Evolutionary conservation across 1,140 invertebrate species (phyloP).

Genomic region (Drosophila willistoni): DNA sequence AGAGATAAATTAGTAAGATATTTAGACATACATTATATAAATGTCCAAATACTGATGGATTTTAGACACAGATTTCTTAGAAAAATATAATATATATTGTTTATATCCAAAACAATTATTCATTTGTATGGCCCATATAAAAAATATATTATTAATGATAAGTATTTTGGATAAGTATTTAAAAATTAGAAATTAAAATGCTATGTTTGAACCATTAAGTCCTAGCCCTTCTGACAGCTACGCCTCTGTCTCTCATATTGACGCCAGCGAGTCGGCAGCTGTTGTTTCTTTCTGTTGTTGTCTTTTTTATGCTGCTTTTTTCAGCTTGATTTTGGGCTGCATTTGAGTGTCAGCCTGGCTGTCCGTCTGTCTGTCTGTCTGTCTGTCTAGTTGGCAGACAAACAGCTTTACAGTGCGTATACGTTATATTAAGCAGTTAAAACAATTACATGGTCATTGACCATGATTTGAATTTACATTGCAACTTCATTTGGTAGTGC

Average conservation of each 20-base stretch:
- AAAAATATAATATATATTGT: too few relatives aligned
- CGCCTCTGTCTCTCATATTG: constrained; percentile 34
- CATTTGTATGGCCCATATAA: too few relatives aligned
- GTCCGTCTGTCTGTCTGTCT: not conserved
- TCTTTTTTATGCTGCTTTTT: constrained; percentile 4
- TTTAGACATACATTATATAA: too few relatives aligned
- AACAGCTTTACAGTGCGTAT: constrained; percentile 50
- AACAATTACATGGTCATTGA: constrained; percentile 57
- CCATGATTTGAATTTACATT: constrained; percentile 45
- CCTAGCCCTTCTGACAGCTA: not conserved
- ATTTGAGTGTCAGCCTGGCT: constrained; percentile 5
- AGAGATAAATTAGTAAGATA: too few relatives aligned
- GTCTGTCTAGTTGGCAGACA: not conserved
- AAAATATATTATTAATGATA: too few relatives aligned
- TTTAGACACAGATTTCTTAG: too few relatives aligned
- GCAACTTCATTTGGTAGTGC: constrained; percentile 38
- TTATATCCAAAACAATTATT: too few relatives aligned
- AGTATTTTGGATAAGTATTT: too few relatives aligned
- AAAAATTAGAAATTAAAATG: too few relatives aligned
- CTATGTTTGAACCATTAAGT: not conserved
- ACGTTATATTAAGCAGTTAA: constrained; percentile 65
- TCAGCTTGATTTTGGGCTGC: constrained; percentile 15
- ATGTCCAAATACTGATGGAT: too few relatives aligned
- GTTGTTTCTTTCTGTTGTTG: not conserved
- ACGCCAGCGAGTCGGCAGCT: constrained; percentile 32